phyloP scores from a whole-genome alignment of 2,888 invertebrate genomes.

The Baronia brevicornis region DNA sequence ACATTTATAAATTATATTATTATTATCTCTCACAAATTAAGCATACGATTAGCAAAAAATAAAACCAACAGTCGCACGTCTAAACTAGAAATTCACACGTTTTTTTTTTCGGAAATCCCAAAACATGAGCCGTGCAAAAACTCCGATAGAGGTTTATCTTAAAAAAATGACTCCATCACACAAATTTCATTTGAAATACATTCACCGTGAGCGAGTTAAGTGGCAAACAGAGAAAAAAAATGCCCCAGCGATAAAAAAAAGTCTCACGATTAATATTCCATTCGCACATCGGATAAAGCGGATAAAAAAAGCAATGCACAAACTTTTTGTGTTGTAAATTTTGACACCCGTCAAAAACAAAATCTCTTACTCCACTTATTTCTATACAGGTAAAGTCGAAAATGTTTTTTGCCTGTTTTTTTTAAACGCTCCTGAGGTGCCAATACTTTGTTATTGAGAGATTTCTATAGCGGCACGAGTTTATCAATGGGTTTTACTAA shows the following conservation, averaged over 20 bases:
- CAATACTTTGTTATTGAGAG: constrained; percentile 13
- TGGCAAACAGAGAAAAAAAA: constrained; percentile 35
- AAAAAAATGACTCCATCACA: constrained; percentile 33
- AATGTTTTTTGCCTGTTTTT: constrained; percentile 8
- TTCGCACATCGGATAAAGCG: constrained; percentile 42
- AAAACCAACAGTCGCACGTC: background rate
- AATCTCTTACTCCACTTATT: constrained; percentile 4
- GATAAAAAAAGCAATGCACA: constrained; percentile 30
- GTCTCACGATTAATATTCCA: constrained; percentile 37
- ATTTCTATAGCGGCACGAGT: constrained; percentile 18
- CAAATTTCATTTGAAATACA: constrained; percentile 40
- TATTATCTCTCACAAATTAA: too few relatives aligned
- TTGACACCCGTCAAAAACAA: constrained; percentile 15
- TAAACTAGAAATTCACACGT: constrained; percentile 30
- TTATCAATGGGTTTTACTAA: too few relatives aligned
- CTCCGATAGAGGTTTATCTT: constrained; percentile 4
- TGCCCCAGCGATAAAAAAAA: constrained; percentile 27
- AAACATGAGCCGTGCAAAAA: constrained; percentile 19
- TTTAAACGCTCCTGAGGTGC: too few relatives aligned
- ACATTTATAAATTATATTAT: too few relatives aligned
- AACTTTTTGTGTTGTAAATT: too few relatives aligned
- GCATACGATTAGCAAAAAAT: too few relatives aligned
- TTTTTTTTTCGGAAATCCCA: constrained; percentile 23
- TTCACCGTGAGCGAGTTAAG: constrained; percentile 47
- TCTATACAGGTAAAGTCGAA: constrained; percentile 8